These are phyloP conservation scores for Drosophila falleni DNA, from an alignment of 2,888 invertebrate species.

Conservation along the genomic window DNA sequence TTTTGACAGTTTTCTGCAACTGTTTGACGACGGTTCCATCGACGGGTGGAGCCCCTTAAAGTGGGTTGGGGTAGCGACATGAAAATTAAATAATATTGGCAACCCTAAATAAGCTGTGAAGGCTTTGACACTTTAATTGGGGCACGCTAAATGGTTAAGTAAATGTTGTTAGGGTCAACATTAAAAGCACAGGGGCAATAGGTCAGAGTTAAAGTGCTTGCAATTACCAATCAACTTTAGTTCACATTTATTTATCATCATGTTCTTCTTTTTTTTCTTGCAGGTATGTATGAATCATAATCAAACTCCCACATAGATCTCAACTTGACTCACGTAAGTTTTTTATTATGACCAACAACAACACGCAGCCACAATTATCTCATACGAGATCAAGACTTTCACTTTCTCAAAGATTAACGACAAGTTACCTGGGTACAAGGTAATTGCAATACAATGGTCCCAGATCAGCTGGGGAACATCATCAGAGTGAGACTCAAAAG, in stretches of 20 bases:
- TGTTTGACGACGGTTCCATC: conserved; percentile 64
- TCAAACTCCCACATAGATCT: conserved; percentile 17
- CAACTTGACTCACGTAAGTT: conserved; percentile 37
- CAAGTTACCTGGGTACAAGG: conserved; percentile 6
- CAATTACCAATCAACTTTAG: conserved; percentile 9
- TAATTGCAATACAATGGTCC: conserved; percentile 50
- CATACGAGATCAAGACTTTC: conserved; percentile 45
- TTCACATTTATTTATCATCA: conserved; percentile 1
- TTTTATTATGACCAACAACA: conserved; percentile 1
- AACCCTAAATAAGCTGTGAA: conserved; percentile 68
- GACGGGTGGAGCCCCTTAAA: background rate
- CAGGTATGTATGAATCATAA: conserved; percentile 55
- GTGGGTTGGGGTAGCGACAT: conserved; percentile 23
- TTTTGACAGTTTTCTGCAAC: conserved; percentile 71
- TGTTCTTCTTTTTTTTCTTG: conserved; percentile 35
- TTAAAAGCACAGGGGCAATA: conserved; percentile 17
- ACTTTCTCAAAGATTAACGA: conserved; percentile 35
- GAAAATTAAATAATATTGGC: conserved; percentile 76
- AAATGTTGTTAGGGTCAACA: conserved; percentile 18
- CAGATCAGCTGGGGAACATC: conserved; percentile 4
- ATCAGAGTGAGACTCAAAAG: conserved; percentile 11
- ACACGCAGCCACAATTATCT: conserved; percentile 37
- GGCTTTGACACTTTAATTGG: conserved; percentile 57
- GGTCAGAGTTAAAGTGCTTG: conserved; percentile 29
- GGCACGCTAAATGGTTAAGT: conserved; percentile 47